A percentile compares a stretch with the other conserved stretches of the same genome.
These are phyloP conservation scores for Poecile montanus DNA, from an alignment of 2,797 vertebrate species.

Conservation along the genomic window DNA sequence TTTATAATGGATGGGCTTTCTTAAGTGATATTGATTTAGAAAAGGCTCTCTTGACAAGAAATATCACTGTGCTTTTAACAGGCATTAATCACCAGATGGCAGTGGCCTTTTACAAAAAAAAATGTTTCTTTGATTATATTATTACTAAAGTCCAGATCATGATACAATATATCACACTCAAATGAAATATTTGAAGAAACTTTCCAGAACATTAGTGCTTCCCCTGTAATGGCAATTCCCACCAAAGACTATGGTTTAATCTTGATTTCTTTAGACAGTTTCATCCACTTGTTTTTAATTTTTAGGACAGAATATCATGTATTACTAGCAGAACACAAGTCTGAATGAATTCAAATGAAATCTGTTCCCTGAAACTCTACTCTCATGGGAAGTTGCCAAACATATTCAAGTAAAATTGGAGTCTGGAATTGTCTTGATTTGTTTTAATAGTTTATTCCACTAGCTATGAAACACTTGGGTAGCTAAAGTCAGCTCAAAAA, in stretches of 20 bases:
- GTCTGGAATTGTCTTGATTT: neutral
- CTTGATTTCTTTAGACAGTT: neutral
- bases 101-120: constrained; percentile 44
- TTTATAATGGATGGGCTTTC: constrained; percentile 39
- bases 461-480: neutral
- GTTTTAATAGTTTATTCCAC: neutral
- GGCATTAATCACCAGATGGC: neutral
- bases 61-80: constrained; percentile 1
- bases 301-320: neutral
- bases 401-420: neutral
- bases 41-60: constrained; percentile 26
- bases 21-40: constrained; percentile 37
- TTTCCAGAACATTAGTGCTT: neutral
- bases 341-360: neutral
- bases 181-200: neutral
- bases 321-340: neutral
- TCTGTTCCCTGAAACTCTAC: neutral
- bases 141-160: neutral
- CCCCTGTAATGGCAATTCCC: neutral
- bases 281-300: neutral
- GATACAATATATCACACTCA: neutral
- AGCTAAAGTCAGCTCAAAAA: neutral
- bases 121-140: neutral
- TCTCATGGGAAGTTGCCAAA: neutral
- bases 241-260: neutral